Base-by-base conservation (phyloP, 2,888 invertebrate species). In the Eugnorisma glareosa region DNA sequence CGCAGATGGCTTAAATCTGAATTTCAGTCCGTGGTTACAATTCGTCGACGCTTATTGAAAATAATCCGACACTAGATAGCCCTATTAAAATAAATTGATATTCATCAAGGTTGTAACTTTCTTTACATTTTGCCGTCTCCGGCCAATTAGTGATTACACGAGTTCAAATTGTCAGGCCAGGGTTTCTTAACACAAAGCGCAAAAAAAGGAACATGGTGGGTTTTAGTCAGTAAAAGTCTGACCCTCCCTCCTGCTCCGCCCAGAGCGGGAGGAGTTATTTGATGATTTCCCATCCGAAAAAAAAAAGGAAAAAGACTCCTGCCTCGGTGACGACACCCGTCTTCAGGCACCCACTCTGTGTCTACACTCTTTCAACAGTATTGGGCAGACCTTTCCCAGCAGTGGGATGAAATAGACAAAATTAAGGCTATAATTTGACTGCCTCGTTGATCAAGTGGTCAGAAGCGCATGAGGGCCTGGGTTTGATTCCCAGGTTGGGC, bases 41-140 rank as follows among this genome's bases (percentile, higher is more conserved):
- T 67, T 67, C 37, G n/a, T 37, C 31, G 43, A 31, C 13, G 67
- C 15, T 18, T 54, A 54, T 40, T 45, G 51, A 37, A 8, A 54
- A n/a, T 6, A 67, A 54, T 75, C 21, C 15, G n/a, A 54, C 31
- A 81, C 10, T 75, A 7, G 35, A 35, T 24, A 40, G 2, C 31
- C 1, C n/a, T n/a, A 31, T 45, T 79, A 15, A 61, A 75, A 73
- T 73, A 81, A 81, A 81, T 66, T 61, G 4, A 31, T 35, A 37
- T 54, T 81, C 8, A 54, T 31, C 8, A 67, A 11, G 40, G n/a
- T 31, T 67, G 28, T n/a, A 10, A 31, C 31, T 31, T 28, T 64
- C 18, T n/a, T 64, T 28, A 28, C 28, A 8, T 40, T 64, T 64
- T 40, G 15, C 31, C 4, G 2, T n/a, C n/a, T 40, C 15, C n/a